Conservation (phyloP, 2,113 vertebrate genomes). For the Prionailurus viverrinus region DNA sequence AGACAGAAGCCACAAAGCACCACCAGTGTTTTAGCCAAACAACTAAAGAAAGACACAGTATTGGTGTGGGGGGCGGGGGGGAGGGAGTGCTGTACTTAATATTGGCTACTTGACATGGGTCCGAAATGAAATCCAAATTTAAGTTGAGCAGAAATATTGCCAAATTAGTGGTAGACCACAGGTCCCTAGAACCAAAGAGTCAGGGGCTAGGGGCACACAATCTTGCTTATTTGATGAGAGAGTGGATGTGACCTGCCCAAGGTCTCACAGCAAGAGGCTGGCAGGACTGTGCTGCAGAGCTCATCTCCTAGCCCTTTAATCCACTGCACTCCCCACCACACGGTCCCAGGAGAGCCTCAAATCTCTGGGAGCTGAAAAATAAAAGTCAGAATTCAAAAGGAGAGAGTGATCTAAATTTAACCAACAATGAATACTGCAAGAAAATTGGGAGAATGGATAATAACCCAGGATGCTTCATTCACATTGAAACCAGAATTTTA, state of each 20-base stretch:
- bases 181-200: not conserved
- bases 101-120: not conserved
- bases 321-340: rapidly evolving
- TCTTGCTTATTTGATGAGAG: not conserved
- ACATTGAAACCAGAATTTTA: not conserved
- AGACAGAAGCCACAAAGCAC: not conserved
- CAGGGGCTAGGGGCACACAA: not conserved
- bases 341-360: not conserved
- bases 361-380: not conserved
- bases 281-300: not conserved
- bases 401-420: not conserved
- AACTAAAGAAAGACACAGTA: not conserved
- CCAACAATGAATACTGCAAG: not conserved
- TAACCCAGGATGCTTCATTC: not conserved
- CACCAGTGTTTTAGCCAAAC: not conserved
- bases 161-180: not conserved
- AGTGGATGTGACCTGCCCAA: not conserved
- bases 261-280: not conserved
- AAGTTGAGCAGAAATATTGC: slow-evolving; percentile 45
- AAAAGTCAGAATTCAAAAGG: slow-evolving; percentile 10
- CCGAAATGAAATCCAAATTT: slow-evolving; percentile 50
- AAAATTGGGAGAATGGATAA: not conserved
- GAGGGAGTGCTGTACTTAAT: not conserved
- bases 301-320: not conserved
- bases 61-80: not conserved